Evolutionary conservation across 2,113 vertebrate species (phyloP).

Genomic region (Gila orcuttii): DNA sequence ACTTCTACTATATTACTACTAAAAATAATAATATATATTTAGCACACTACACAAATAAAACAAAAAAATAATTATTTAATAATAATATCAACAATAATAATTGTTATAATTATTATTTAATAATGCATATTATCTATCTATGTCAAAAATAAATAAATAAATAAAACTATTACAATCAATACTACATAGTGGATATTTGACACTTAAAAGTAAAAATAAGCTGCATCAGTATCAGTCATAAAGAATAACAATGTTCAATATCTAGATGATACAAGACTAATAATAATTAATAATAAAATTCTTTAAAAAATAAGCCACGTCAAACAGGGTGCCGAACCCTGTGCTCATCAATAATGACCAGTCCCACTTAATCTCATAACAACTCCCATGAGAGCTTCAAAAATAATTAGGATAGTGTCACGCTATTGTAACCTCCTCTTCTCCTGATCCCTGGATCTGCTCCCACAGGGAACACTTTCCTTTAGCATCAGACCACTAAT

Average conservation of each 20-base stretch:
- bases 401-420: conserved; percentile 16
- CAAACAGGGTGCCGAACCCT: too few species aligned
- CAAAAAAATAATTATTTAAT: too few species aligned
- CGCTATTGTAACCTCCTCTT: not conserved
- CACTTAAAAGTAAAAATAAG: not conserved
- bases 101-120: too few species aligned
- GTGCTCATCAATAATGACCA: conserved; percentile 2
- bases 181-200: not conserved
- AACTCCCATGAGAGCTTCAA: not conserved
- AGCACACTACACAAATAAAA: too few species aligned
- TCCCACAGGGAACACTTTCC: conserved; percentile 4
- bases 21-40: too few species aligned
- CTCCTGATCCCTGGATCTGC: not conserved
- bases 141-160: not conserved
- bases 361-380: not conserved
- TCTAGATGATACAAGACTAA: not conserved
- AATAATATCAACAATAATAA: too few species aligned
- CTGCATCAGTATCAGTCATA: not conserved
- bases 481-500: conserved; percentile 23
- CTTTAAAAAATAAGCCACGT: not conserved
- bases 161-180: not conserved
- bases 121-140: not conserved
- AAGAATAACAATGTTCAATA: not conserved
- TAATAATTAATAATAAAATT: not conserved
- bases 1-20: too few species aligned